Conservation (phyloP, 2,113 vertebrate genomes). For the Lophura nycthemera region DNA sequence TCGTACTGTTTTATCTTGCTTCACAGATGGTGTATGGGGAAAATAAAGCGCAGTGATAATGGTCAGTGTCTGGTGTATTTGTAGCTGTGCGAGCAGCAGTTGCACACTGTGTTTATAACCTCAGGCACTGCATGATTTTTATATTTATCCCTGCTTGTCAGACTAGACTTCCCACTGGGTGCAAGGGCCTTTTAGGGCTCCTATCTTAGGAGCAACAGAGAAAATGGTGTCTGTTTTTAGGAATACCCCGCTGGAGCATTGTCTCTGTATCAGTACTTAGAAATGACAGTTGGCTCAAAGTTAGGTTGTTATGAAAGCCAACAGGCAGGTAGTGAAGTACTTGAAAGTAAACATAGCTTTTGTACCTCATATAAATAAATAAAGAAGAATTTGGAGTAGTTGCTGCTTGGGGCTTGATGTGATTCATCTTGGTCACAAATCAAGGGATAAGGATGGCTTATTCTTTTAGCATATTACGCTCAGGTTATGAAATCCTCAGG, state of each 20-base stretch:
- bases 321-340: not conserved
- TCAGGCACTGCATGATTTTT: slow-evolving; percentile 33
- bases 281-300: not conserved
- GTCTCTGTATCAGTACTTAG: not conserved
- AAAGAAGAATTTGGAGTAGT: not conserved
- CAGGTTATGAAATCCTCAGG: not conserved
- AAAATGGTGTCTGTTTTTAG: not conserved
- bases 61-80: not conserved
- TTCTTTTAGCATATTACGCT: not conserved
- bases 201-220: not conserved
- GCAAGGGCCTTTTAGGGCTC: not conserved
- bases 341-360: not conserved
- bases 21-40: slow-evolving; percentile 14
- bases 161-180: not conserved
- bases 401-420: not conserved
- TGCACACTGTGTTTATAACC: slow-evolving; percentile 1
- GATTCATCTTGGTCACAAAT: not conserved
- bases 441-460: not conserved
- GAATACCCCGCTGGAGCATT: not conserved
- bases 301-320: not conserved
- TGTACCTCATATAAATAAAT: not conserved
- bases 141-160: slow-evolving; percentile 31
- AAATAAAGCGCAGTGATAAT: slow-evolving; percentile 16
- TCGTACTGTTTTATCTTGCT: slow-evolving; percentile 51
- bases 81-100: slow-evolving; percentile 10